Base-by-base conservation (phyloP, 2,888 invertebrate species). In the Agonopterix alstromeriana region DNA sequence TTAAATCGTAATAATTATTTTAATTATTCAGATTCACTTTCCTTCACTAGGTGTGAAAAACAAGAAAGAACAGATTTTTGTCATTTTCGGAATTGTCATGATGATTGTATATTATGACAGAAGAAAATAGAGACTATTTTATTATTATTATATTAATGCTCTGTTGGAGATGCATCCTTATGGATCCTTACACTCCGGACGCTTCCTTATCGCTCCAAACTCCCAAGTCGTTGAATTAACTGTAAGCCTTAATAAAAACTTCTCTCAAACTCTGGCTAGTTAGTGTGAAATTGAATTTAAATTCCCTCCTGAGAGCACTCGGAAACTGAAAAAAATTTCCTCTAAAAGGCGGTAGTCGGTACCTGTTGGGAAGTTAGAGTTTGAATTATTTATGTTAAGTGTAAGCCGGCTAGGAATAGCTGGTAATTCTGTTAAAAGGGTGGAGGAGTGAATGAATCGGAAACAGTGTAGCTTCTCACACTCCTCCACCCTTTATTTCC, bases 241-340 rank as follows among this genome's bases (percentile, higher is more conserved):
- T 60, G 55, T 55, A 58, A 63, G 63, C 56, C 57, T 62, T 58
- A 57, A 57, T 67, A 66, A 67, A 63, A 73, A 68, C 60, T 65
- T 63, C 51, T 47, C 46, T 42, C 17, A 49, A 62, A 60, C 64
- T 68, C 49, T 42, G 51, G 27, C 61, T 65, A 67, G 67, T 65
- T 68, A 63, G 57, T 60, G 59, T 54, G 56, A 67, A 70, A 71
- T 74, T 70, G 63, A 70, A 73, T 69, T 69, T 60, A 65, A 73
- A 70, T 66, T 57, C 55, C 52, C 52, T 46, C 38, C 43, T 44
- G 48, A 55, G 51, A 51, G 52, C 48, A 48, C 48, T 52, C 51
- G 38, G 38, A 27, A 27, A 27, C 44, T 11, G 48, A 51, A 58
- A 62, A 57, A 56, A 59, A 55, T 50, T 58, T 53, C 38, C 48